These are phyloP conservation scores for Elaphurus davidianus DNA, from an alignment of 2,113 vertebrate species.

Conservation along the genomic window DNA sequence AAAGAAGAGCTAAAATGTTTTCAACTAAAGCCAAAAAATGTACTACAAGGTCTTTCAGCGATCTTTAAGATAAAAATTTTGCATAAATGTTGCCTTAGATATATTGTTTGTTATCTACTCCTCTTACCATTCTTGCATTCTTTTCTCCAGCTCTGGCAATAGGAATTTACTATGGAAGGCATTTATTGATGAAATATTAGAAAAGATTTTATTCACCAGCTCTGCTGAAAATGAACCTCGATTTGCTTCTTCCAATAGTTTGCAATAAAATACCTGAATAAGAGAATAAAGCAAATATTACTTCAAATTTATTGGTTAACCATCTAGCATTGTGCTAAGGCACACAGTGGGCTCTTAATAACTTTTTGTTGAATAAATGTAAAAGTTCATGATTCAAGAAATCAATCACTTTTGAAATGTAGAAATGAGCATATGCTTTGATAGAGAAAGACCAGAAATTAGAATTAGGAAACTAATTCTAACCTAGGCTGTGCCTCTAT, in stretches of 20 bases:
- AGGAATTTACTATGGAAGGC: slow-evolving; percentile 97
- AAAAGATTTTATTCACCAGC: slow-evolving; percentile 97
- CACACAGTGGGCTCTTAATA: not conserved
- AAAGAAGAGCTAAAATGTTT: not conserved
- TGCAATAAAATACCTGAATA: slow-evolving; percentile 91
- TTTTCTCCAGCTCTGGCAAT: slow-evolving; percentile 94
- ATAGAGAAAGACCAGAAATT: not conserved
- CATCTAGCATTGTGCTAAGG: not conserved
- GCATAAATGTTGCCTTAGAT: not conserved
- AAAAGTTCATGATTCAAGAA: not conserved
- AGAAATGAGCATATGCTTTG: not conserved
- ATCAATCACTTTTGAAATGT: not conserved
- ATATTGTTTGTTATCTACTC: not conserved
- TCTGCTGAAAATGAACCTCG: slow-evolving; percentile 95
- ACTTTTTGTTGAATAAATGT: not conserved
- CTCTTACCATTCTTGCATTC: slow-evolving; percentile 98
- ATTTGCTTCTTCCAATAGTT: slow-evolving; percentile 93
- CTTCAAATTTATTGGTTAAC: not conserved
- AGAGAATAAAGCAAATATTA: slow-evolving; percentile 58
- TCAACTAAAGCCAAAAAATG: not conserved
- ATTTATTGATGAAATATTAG: slow-evolving; percentile 96
- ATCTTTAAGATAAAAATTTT: not conserved
- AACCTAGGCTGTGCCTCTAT: not conserved
- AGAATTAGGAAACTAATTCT: not conserved
- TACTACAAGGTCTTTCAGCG: not conserved